Conservation (phyloP, 2,888 invertebrate genomes). For the Himalopsyche japonica region DNA sequence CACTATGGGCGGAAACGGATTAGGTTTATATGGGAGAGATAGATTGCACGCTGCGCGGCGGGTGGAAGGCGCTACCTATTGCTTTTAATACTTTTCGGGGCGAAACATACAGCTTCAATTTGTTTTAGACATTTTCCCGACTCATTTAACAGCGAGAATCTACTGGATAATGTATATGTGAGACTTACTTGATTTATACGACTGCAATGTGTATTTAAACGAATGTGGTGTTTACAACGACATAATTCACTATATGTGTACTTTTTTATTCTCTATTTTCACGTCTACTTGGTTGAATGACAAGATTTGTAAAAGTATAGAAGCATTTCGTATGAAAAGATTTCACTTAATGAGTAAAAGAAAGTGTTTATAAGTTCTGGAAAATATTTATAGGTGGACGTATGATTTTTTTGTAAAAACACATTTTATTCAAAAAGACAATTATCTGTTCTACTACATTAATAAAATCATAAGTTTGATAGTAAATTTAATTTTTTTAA, state of each 20-base stretch:
- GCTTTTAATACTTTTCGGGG: slow-evolving; percentile 25
- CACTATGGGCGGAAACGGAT: slow-evolving; percentile 13
- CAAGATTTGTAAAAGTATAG: no score
- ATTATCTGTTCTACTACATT: no score
- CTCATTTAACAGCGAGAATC: background rate
- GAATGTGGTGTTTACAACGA: background rate
- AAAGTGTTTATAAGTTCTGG: no score
- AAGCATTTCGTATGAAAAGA: no score
- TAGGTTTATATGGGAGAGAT: slow-evolving; percentile 26
- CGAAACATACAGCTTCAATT: slow-evolving; percentile 2
- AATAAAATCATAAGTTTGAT: no score
- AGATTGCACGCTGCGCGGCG: slow-evolving; percentile 21
- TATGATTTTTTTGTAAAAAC: no score
- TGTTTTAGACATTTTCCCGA: background rate
- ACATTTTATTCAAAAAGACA: no score
- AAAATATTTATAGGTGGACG: no score
- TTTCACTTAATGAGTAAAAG: no score
- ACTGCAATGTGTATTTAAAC: background rate
- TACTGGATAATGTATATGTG: background rate
- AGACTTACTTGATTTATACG: background rate
- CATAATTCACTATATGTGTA: background rate
- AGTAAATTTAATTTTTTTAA: no score
- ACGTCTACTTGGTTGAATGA: no score
- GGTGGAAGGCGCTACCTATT: background rate
- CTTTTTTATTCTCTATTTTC: no score